Base-by-base conservation (phyloP, 2,888 invertebrate species). In the Archips crataeganus region DNA sequence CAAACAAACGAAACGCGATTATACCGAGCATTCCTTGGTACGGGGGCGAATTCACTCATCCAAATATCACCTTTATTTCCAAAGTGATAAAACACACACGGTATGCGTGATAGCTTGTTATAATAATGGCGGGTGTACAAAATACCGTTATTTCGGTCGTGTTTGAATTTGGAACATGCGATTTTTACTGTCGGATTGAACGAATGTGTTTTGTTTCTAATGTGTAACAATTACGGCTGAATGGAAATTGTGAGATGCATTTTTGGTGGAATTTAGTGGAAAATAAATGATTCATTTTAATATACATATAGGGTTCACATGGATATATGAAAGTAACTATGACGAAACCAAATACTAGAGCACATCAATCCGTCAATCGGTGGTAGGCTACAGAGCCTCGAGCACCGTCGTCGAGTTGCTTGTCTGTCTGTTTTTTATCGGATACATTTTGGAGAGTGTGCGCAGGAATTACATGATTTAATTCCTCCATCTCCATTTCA, bases 121-220 rank as follows among this genome's bases (percentile, higher is more conserved):
- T 83, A 82, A 85, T 86, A 88, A 87, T 84, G 78, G 78, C 84
- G 71, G 82, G 76, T 75, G 75, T 82, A 85, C 87, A 86, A 87
- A 88, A 85, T 81, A 85, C 87, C 78, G 88, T 83, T 88, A 89
- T 90, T 89, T 45, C 85, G 76, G 78, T 83, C 85, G 85, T 86
- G 69, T 73, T 76, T 71, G 65, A 75, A 63, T 75, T 62, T 79
- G 80, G 82, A 82, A 87, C 88, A 88, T 89, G 88, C 88, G 81
- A 90, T 87, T 89, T 85, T 82, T 79, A 79, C 80, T 81, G 81
- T 84, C 85, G 84, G 81, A 81, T 69, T 72, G 74, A 75, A 76
- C 71, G 62, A 42, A 32, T 63, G 63, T 57, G 67, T 66, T 70
- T 75, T 60, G 68, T 64, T 67, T 69, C 51, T 60, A 71, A 63